Conservation (phyloP, 1,140 invertebrate species). For the Halesus radiatus region DNA sequence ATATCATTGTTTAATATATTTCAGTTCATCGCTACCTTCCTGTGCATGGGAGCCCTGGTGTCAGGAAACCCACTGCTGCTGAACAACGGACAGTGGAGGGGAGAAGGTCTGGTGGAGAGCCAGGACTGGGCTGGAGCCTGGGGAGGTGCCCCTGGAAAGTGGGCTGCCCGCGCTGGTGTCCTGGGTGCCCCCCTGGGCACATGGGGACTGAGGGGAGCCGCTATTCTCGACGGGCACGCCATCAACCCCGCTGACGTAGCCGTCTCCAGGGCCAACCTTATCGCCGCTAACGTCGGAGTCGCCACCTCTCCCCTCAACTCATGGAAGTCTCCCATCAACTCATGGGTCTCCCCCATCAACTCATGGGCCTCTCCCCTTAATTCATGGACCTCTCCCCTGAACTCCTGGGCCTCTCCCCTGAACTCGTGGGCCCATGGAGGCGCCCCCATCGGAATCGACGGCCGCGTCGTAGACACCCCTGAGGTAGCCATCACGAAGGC, state of each 20-base stretch:
- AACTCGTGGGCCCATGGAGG: too few relatives aligned
- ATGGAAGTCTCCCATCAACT: neutral
- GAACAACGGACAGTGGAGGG: slow-evolving; percentile 32
- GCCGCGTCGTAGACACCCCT: slow-evolving; percentile 62
- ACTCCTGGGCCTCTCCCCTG: slow-evolving; percentile 40
- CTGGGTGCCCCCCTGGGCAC: too few relatives aligned
- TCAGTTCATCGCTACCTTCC: slow-evolving; percentile 23
- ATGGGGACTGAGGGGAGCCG: too few relatives aligned
- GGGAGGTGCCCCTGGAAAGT: slow-evolving; percentile 58
- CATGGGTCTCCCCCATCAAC: too few relatives aligned
- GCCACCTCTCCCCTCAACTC: neutral
- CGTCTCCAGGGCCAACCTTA: too few relatives aligned
- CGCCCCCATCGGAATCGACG: too few relatives aligned
- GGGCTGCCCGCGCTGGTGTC: neutral
- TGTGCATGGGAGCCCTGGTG: slow-evolving; percentile 25
- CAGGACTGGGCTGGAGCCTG: slow-evolving; percentile 48
- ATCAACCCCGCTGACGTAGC: too few relatives aligned
- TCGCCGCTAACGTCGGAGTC: too few relatives aligned
- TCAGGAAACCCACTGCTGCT: neutral
- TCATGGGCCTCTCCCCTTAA: too few relatives aligned
- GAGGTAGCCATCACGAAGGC: slow-evolving; percentile 60
- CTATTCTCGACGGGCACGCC: too few relatives aligned
- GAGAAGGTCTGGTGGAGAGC: slow-evolving; percentile 33
- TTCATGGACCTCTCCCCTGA: slow-evolving; percentile 56
- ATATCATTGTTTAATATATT: neutral